Conservation (phyloP, 1,140 invertebrate species). For the Penaeus vannamei region DNA sequence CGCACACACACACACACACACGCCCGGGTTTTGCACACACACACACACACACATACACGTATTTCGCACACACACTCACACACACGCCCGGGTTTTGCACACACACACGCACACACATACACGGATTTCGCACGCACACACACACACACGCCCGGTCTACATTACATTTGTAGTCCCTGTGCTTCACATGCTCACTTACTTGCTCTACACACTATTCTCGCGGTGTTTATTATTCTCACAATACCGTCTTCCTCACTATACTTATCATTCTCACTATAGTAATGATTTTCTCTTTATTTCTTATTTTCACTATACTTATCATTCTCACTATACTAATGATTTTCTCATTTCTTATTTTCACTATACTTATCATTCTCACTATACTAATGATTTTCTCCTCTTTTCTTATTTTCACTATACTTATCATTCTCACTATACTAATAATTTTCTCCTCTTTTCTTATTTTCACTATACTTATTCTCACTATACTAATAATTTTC, state of each 20-base stretch:
- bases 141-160: too few species aligned
- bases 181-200: too few species aligned
- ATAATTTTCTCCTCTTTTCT: neutral
- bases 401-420: neutral
- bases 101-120: conserved; percentile 20
- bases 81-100: too few species aligned
- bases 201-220: too few species aligned
- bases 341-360: neutral
- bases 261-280: too few species aligned
- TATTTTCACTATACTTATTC: too few species aligned
- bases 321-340: neutral
- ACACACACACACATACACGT: conserved; percentile 16
- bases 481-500: neutral
- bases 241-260: too few species aligned
- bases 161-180: too few species aligned
- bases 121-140: too few species aligned
- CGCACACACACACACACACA: conserved; percentile 28
- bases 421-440: neutral
- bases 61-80: conserved; percentile 18
- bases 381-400: neutral
- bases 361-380: neutral
- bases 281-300: too few species aligned
- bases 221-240: too few species aligned
- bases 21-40: too few species aligned
- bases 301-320: neutral